Evolutionary conservation across 2,797 vertebrate species (phyloP).

Genomic region (Petrocephalus sullivani): DNA sequence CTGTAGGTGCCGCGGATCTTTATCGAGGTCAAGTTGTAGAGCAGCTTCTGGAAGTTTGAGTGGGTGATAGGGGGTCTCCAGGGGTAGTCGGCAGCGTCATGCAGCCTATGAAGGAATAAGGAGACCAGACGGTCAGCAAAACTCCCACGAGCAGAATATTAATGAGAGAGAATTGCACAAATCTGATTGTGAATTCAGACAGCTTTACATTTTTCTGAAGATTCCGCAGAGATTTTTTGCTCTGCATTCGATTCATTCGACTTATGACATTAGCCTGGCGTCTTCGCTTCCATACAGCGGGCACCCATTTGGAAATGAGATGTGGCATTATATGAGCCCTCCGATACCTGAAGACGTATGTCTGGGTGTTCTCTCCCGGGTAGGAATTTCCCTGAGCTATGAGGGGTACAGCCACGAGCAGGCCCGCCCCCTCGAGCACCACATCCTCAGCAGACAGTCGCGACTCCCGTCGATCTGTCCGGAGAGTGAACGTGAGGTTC

Average conservation of each 20-base stretch:
- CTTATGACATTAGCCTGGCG: background rate
- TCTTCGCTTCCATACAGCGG: background rate
- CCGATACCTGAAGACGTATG: slow-evolving; percentile 80
- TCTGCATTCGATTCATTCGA: background rate
- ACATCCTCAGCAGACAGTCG: slow-evolving; percentile 92
- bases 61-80: slow-evolving; percentile 81
- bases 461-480: slow-evolving; percentile 77
- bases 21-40: slow-evolving; percentile 85
- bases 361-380: slow-evolving; percentile 74
- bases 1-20: slow-evolving; percentile 95
- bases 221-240: background rate
- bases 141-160: background rate
- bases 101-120: slow-evolving; percentile 65
- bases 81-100: slow-evolving; percentile 82
- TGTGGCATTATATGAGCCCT: background rate
- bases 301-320: background rate
- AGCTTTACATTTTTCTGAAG: background rate
- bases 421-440: slow-evolving; percentile 79
- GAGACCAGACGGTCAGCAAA: background rate
- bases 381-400: slow-evolving; percentile 95
- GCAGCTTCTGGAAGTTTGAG: slow-evolving; percentile 88
- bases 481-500: slow-evolving; percentile 86
- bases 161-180: background rate
- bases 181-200: background rate
- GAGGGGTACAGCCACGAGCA: slow-evolving; percentile 81